These are phyloP conservation scores for Xiphophorus birchmanni DNA, from an alignment of 2,797 vertebrate species.

Conservation along the genomic window DNA sequence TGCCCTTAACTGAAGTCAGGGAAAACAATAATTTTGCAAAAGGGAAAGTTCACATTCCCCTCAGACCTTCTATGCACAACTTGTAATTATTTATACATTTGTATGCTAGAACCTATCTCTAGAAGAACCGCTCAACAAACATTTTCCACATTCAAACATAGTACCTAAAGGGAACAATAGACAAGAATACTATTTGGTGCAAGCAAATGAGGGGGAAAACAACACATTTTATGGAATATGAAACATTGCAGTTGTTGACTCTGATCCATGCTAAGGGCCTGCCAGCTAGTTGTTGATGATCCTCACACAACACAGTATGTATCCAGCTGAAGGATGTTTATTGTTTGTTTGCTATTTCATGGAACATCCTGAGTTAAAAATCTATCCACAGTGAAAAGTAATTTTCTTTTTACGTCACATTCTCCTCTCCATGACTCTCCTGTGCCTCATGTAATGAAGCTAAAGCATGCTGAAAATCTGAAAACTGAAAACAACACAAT, in stretches of 20 bases:
- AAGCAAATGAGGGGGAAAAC: constrained; percentile 7
- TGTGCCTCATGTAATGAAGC: constrained; percentile 21
- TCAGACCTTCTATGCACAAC: constrained; percentile 65
- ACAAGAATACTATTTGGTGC: constrained; percentile 28
- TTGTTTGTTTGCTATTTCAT: background rate
- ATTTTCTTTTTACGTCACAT: constrained; percentile 22
- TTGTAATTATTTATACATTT: constrained; percentile 82
- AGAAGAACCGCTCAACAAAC: constrained; percentile 78
- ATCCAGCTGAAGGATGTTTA: constrained; percentile 37
- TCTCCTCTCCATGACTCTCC: constrained; percentile 9
- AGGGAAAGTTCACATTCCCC: constrained; percentile 80
- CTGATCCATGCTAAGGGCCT: constrained; percentile 24
- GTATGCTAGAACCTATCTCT: constrained; percentile 79
- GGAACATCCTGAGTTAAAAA: constrained; percentile 16
- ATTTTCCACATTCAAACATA: constrained; percentile 52
- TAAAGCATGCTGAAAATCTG: constrained; percentile 34
- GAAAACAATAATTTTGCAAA: constrained; percentile 85
- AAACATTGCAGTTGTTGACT: constrained; percentile 27
- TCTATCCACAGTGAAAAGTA: constrained; percentile 24
- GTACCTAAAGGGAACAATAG: constrained; percentile 46
- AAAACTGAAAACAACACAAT: constrained; percentile 38
- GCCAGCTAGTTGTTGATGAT: constrained; percentile 15
- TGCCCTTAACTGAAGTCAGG: constrained; percentile 78
- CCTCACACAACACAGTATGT: constrained; percentile 13
- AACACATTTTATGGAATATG: background rate